phyloP scores from a whole-genome alignment of 2,113 vertebrate species.

The Ailuropoda melanoleuca region DNA sequence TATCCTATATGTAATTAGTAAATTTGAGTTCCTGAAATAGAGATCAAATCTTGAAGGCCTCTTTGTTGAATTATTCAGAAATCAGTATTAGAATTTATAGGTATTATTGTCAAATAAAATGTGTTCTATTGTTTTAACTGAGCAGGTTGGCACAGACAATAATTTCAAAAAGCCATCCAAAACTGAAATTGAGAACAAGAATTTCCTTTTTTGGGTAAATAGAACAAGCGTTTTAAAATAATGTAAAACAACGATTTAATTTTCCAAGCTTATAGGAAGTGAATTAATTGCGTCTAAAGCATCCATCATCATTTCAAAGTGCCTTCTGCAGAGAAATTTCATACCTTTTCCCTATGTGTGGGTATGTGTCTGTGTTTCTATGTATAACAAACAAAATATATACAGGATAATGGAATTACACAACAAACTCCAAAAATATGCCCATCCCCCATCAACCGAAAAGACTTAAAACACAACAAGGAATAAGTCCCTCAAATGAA shows the following conservation, averaged over 20 bases:
- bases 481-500: slow-evolving; percentile 9
- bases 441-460: neutral
- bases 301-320: neutral
- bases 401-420: neutral
- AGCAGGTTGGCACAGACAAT: neutral
- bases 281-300: neutral
- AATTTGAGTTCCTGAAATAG: neutral
- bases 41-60: neutral
- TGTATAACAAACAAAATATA: neutral
- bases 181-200: neutral
- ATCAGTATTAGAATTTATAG: neutral
- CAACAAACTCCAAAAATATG: slow-evolving; percentile 3
- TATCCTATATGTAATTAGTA: neutral
- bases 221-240: neutral
- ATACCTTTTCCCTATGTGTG: neutral
- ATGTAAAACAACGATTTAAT: neutral
- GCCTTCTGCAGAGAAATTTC: neutral
- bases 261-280: neutral
- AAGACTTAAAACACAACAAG: neutral
- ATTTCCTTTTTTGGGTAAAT: neutral
- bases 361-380: neutral
- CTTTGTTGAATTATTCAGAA: slow-evolving; percentile 28
- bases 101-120: neutral
- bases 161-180: neutral
- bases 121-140: neutral